These are phyloP conservation scores for Neomicropteryx cornuta DNA, from an alignment of 1,140 invertebrate species.

Conservation along the genomic window DNA sequence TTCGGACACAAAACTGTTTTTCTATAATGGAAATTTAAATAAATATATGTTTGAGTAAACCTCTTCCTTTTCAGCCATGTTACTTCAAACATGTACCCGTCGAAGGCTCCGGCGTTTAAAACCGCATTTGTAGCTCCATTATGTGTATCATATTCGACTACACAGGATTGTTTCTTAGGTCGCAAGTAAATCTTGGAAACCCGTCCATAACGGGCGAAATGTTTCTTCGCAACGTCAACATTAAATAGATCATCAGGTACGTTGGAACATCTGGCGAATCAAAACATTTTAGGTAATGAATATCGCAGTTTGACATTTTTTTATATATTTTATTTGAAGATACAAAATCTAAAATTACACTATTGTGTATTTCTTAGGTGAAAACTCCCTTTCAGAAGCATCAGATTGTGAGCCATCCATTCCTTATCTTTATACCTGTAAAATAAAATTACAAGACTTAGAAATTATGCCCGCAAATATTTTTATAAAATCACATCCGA, in stretches of 20 bases:
- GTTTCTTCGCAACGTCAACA: conserved; percentile 44
- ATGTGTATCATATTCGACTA: conserved; percentile 47
- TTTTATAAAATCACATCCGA: too few species aligned
- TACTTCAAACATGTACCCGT: conserved; percentile 48
- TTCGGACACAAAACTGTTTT: not conserved
- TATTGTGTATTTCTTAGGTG: too few species aligned
- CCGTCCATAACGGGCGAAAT: conserved; percentile 53
- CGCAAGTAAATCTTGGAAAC: conserved; percentile 47
- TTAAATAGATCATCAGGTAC: conserved; percentile 53
- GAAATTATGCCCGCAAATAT: too few species aligned
- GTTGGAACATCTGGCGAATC: conserved; percentile 41
- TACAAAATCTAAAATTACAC: too few species aligned
- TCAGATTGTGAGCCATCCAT: too few species aligned
- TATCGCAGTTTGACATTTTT: too few species aligned
- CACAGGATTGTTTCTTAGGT: conserved; percentile 44
- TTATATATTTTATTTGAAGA: too few species aligned
- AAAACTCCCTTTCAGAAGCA: too few species aligned
- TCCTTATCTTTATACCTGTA: too few species aligned
- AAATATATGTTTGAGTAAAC: conserved; percentile 6
- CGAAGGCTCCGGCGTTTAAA: conserved; percentile 43
- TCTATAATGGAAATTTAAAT: conserved; percentile 1
- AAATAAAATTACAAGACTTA: too few species aligned
- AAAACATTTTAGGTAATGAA: conserved; percentile 7
- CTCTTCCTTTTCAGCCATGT: conserved; percentile 33
- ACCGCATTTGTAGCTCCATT: conserved; percentile 44